A percentile compares a stretch with the other conserved stretches of the same genome.
These are phyloP conservation scores for Prorops nasuta DNA, from an alignment of 1,140 invertebrate species.

Conservation along the genomic window DNA sequence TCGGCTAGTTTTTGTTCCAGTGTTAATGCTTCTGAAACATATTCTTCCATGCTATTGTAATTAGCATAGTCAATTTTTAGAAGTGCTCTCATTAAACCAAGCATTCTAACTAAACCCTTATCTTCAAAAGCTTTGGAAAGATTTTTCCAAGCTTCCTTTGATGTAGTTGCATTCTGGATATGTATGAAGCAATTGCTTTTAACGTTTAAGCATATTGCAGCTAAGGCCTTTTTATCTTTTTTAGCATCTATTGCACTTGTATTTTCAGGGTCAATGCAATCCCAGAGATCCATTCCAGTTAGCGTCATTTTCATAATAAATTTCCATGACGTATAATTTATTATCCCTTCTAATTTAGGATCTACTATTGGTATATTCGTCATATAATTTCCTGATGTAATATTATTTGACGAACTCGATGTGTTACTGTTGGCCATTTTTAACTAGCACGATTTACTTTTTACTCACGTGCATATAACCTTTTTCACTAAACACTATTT, in stretches of 20 bases:
- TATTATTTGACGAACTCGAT: too few species aligned
- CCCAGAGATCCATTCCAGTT: too few species aligned
- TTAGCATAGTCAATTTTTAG: neutral
- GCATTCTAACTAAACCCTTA: neutral
- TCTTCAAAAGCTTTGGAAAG: neutral
- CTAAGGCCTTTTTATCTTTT: neutral
- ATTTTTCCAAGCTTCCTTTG: conserved; percentile 2
- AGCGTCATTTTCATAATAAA: too few species aligned
- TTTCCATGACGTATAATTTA: too few species aligned
- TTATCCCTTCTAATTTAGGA: too few species aligned
- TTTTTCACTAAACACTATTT: too few species aligned
- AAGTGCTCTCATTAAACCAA: neutral
- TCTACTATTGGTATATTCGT: too few species aligned
- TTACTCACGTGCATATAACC: too few species aligned
- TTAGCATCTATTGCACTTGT: neutral
- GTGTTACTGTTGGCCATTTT: too few species aligned
- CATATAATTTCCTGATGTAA: too few species aligned
- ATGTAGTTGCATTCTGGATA: neutral
- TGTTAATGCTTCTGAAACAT: neutral
- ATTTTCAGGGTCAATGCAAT: too few species aligned
- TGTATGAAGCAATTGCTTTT: neutral
- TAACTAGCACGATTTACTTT: too few species aligned
- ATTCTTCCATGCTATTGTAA: neutral
- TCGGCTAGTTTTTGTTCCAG: neutral
- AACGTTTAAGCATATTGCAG: neutral